Percentiles rank a stretch among this genome's conserved stretches.
Conservation (phyloP, 2,797 vertebrate species). For the Microctenopoma stevenorrisi region DNA sequence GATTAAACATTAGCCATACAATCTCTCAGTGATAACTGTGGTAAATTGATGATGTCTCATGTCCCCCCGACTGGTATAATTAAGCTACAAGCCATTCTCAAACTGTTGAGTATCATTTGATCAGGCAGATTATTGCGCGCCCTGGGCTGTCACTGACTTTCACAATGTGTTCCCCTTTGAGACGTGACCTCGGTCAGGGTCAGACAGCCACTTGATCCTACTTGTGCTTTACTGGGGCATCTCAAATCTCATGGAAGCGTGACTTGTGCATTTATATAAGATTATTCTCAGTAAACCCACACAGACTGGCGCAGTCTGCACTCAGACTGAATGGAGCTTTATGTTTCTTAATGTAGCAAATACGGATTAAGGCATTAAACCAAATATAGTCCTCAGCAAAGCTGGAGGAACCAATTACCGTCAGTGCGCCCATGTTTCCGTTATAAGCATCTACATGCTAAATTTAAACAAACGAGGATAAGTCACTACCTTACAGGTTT, state of each 20-base stretch:
- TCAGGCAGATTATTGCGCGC: conserved; percentile 63
- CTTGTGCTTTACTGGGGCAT: conserved; percentile 58
- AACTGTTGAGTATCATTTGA: conserved; percentile 61
- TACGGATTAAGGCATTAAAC: conserved; percentile 76
- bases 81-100: conserved; percentile 56
- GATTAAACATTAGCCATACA: conserved; percentile 54
- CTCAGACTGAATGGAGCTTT: conserved; percentile 70
- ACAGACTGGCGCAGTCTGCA: conserved; percentile 57
- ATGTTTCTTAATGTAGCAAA: conserved; percentile 73
- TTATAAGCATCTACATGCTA: conserved; percentile 59
- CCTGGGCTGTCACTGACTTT: conserved; percentile 56
- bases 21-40: conserved; percentile 65
- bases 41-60: conserved; percentile 69
- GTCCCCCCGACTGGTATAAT: conserved; percentile 67
- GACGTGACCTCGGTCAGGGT: conserved; percentile 65
- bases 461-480: conserved; percentile 66
- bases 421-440: conserved; percentile 50
- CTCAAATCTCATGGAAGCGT: conserved; percentile 71
- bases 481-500: conserved; percentile 58
- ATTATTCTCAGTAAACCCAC: conserved; percentile 72
- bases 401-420: conserved; percentile 69
- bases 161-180: conserved; percentile 42
- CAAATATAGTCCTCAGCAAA: conserved; percentile 73
- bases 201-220: conserved; percentile 61
- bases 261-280: conserved; percentile 64